Evolutionary conservation across 2,797 vertebrate species (phyloP), one percentile per base, ranked within the genome.

Genomic region (Echeneis naucrates): DNA sequence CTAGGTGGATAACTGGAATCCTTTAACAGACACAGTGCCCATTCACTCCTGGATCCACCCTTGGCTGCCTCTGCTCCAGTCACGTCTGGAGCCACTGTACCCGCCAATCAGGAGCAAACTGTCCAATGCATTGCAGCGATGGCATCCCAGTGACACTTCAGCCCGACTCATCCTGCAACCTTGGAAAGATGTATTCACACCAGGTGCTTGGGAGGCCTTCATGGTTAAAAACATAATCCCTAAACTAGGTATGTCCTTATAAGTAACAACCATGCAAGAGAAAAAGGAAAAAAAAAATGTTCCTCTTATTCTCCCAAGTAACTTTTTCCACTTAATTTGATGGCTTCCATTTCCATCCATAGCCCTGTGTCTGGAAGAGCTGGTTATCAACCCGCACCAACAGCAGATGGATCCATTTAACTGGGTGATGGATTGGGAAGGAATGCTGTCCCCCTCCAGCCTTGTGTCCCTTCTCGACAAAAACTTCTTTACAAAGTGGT

Each of bases 41-140:
- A 99, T 99, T 87, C 97, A 99, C 85, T 98, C 98, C 0, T 99
- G 98, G 98, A 95, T 99, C 80, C 98, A 99, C 68, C 98, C 98
- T 0, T 99, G 98, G 98, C 93, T 99, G 14, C 98, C 96, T 1
- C 90, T 99, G 62, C 97, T 99, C 90, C 97, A 96, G 72, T 88
- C 95, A 0, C 96, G 97, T 2, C 87, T 99, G 0, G 98, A 99
- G 87, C 98, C 98, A 0, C 94, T 99, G 0, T 99, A 97, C 60
- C 95, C 97, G 0, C 97, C 97, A 4, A 98, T 99, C 92, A 95
- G 97, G 40, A 98, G 95, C 92, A 99, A 99, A 86, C 94, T 99
- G 45, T 93, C 98, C 10, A 97, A 92, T 0, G 98, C 98, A 2
- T 92, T 99, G 82, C 98, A 98, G 92, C 95, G 98, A 57, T 99